Conservation (phyloP, 2,888 invertebrate species). For the Caenorhabditis wallacei region DNA sequence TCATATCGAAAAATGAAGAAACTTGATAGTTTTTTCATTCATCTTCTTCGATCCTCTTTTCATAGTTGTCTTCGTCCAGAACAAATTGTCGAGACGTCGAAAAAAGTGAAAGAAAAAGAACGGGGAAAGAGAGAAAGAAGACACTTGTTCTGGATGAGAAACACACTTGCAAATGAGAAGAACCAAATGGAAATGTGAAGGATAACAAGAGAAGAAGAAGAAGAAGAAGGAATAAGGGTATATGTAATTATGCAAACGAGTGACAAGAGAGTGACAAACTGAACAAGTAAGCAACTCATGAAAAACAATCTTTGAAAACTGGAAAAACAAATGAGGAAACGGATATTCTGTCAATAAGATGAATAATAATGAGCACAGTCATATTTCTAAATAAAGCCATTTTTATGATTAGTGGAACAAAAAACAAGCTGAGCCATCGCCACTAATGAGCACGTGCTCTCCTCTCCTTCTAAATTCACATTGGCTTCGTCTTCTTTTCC, state of each 20-base stretch:
- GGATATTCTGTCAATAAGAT: not conserved
- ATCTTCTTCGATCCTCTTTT: not conserved
- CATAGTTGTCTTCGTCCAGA: not conserved
- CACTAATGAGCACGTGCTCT: constrained; percentile 22
- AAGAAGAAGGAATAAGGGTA: not conserved
- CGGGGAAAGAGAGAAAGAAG: not conserved
- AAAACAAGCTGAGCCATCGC: constrained; percentile 10
- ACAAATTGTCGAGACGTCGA: constrained; percentile 25
- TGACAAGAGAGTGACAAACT: constrained; percentile 9
- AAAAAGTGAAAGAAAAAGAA: constrained; percentile 28
- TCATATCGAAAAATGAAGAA: constrained; percentile 10
- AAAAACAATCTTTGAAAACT: not conserved
- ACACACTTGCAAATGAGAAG: constrained; percentile 20
- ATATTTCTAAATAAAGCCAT: constrained; percentile 12
- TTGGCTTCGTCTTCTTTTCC: not conserved
- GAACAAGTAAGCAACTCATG: not conserved
- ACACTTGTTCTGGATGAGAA: constrained; percentile 26
- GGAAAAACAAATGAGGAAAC: not conserved
- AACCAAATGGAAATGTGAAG: not conserved
- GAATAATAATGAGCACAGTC: constrained; percentile 6
- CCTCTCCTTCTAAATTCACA: not conserved
- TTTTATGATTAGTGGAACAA: not conserved
- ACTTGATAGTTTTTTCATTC: constrained; percentile 10
- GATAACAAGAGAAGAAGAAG: constrained; percentile 7
- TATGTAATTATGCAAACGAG: constrained; percentile 27